Conservation (phyloP, 2,113 vertebrate species). For the Pseudopodoces humilis region DNA sequence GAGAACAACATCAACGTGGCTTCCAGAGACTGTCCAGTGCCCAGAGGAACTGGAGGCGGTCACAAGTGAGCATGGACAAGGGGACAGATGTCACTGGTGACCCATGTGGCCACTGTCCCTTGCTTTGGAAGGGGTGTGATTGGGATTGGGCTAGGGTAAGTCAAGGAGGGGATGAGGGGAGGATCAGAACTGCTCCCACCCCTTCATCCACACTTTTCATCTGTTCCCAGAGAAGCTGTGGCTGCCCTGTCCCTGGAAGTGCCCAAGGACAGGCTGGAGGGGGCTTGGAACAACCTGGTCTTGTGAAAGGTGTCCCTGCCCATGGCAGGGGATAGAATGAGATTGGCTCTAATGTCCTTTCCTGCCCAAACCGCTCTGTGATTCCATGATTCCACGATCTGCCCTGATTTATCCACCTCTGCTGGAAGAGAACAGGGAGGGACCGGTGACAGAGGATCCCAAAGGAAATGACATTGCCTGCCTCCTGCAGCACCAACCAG, state of each 20-base stretch:
- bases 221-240: background rate
- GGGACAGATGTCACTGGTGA: background rate
- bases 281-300: background rate
- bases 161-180: background rate
- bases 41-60: background rate
- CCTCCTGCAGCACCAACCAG: no score
- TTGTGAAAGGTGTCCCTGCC: background rate
- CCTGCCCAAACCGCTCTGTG: background rate
- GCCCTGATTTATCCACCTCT: background rate
- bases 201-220: background rate
- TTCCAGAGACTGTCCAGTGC: background rate
- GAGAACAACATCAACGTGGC: background rate
- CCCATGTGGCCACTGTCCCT: rapidly evolving
- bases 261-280: rapidly evolving
- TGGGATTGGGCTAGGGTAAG: background rate
- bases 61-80: background rate
- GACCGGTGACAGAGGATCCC: rapidly evolving
- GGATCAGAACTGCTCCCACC: background rate
- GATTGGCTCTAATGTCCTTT: background rate
- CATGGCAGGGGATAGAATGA: background rate
- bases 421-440: background rate
- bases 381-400: background rate
- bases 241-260: background rate
- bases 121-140: background rate
- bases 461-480: background rate